These are phyloP conservation scores for Herpailurus yagouaroundi DNA, from an alignment of 2,113 vertebrate species.

Conservation along the genomic window DNA sequence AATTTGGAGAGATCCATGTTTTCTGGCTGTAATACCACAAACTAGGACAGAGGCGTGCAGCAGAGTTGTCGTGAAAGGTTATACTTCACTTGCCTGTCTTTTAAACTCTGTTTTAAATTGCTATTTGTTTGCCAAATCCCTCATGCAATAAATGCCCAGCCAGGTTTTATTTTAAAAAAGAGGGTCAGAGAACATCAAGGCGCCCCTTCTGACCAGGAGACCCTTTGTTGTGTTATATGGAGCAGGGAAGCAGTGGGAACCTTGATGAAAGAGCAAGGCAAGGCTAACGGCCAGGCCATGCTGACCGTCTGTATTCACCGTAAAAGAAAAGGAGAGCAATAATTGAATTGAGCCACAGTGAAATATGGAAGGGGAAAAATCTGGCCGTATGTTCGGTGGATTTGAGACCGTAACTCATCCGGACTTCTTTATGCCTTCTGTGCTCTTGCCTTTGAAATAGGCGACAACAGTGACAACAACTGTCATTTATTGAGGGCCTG, in stretches of 20 bases:
- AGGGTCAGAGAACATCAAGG: conserved; percentile 49
- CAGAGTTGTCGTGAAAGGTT: neutral
- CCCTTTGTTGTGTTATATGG: conserved; percentile 19
- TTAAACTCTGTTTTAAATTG: conserved; percentile 68
- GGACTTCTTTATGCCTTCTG: neutral
- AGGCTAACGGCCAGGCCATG: neutral
- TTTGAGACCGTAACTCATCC: neutral
- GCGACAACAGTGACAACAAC: neutral
- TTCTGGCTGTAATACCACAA: neutral
- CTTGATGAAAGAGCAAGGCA: neutral
- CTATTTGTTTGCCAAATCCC: conserved; percentile 53
- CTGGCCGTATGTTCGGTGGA: neutral
- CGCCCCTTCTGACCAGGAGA: conserved; percentile 24
- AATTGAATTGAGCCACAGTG: neutral
- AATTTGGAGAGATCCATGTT: neutral
- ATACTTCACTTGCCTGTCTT: conserved; percentile 37
- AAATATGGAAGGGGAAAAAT: neutral
- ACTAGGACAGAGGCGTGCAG: neutral
- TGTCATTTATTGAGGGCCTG: neutral
- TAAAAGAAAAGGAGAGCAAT: neutral
- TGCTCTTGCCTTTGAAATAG: conserved; percentile 25
- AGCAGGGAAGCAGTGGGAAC: neutral
- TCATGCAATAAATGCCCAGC: conserved; percentile 48
- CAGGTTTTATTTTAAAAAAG: conserved; percentile 62
- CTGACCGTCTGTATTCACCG: neutral